Percentiles rank a stretch among this genome's conserved stretches.
Conservation (phyloP, 2,888 invertebrate species). For the Melanotus villosus region DNA sequence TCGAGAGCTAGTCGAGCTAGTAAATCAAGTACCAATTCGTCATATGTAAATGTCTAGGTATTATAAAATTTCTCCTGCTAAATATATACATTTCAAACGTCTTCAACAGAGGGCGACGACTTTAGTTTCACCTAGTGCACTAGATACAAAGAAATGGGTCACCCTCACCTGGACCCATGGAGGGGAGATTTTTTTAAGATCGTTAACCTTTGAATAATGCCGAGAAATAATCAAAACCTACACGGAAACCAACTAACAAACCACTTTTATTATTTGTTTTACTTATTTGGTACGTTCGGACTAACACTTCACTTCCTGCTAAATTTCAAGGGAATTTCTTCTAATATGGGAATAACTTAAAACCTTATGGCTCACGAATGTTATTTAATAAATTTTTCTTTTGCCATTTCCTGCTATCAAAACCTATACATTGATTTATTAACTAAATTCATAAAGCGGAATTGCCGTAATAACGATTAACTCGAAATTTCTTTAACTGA, state of each 20-base stretch:
- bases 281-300: background rate
- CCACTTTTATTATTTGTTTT: constrained; percentile 30
- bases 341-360: no score
- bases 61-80: constrained; percentile 45
- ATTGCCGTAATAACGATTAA: no score
- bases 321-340: background rate
- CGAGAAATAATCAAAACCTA: constrained; percentile 29
- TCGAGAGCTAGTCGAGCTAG: constrained; percentile 32
- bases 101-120: constrained; percentile 41
- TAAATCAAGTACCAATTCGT: constrained; percentile 40
- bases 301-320: background rate
- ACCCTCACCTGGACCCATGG: constrained; percentile 34
- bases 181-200: constrained; percentile 30
- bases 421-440: no score
- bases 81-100: constrained; percentile 38
- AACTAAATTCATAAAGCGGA: no score
- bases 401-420: no score
- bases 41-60: constrained; percentile 41
- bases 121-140: constrained; percentile 49
- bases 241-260: constrained; percentile 25
- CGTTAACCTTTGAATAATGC: constrained; percentile 38
- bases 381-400: no score
- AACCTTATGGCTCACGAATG: no score
- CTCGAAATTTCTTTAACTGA: no score
- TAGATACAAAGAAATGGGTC: constrained; percentile 46